Evolutionary conservation across 1,140 invertebrate species (phyloP).

Genomic region (Calliopsis andreniformis): DNA sequence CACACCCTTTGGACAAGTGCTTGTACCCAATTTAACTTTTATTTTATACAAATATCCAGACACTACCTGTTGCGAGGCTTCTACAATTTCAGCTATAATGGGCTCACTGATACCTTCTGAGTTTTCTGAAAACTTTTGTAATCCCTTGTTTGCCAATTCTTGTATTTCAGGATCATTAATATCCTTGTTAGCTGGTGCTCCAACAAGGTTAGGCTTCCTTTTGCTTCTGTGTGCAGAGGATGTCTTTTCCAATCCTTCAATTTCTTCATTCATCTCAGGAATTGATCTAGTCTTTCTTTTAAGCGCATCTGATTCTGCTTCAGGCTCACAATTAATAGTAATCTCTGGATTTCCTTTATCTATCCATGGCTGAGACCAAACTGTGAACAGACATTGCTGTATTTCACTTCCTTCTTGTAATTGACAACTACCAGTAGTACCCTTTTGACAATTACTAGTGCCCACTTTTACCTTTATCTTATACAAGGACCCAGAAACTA

Average conservation of each 20-base stretch:
- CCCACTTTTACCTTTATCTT: constrained; percentile 80
- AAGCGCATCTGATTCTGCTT: too few species aligned
- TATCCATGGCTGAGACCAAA: constrained; percentile 85
- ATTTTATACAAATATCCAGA: constrained; percentile 80
- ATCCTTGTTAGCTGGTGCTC: constrained; percentile 57
- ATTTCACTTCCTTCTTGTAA: constrained; percentile 62
- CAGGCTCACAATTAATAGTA: constrained; percentile 78
- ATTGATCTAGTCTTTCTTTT: too few species aligned
- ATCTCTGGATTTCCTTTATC: constrained; percentile 79
- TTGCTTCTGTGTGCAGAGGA: constrained; percentile 1
- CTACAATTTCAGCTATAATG: constrained; percentile 70
- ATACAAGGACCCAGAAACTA: constrained; percentile 79
- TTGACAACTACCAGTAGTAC: constrained; percentile 65
- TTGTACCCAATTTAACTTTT: constrained; percentile 79
- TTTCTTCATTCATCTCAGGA: too few species aligned
- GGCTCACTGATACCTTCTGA: constrained; percentile 74
- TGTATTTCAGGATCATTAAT: constrained; percentile 73
- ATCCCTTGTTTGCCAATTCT: constrained; percentile 70
- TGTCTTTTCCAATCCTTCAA: too few species aligned
- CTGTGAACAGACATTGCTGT: constrained; percentile 80
- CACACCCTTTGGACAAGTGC: constrained; percentile 78
- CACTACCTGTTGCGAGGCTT: constrained; percentile 77
- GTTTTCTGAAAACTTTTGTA: constrained; percentile 71
- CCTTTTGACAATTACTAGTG: constrained; percentile 80
- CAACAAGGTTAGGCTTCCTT: constrained; percentile 13